Base-by-base conservation (phyloP, 2,113 vertebrate species). In the Eubucco bourcierii region DNA sequence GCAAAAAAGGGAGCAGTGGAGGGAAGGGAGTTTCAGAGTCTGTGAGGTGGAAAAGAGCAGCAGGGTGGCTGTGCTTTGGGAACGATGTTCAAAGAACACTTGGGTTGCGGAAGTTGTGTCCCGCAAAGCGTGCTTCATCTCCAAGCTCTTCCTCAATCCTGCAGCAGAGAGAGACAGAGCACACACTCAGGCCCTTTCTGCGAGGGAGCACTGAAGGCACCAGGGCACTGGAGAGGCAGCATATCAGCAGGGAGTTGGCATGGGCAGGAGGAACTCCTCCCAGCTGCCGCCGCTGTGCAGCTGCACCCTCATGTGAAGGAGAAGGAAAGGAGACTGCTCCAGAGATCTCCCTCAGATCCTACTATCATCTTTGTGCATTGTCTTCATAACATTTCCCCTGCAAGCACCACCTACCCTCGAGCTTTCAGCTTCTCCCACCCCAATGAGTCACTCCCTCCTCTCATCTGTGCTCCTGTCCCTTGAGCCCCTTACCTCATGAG, bases 101-200 rank as follows among this genome's bases (percentile, higher is more conserved):
- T 79, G 99, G 99, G 85, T 99, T 99, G 88, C 99, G 98, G 65
- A 99, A 99, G 97, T 99, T 99, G 96, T 99, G 98, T 90, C 99
- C 99, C 0, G 99, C 99, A 52, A 98, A 99, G 92, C 97, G 99
- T 72, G 99, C 99, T 97, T 99, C 98, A 2, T 98, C 98, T 0
- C 98, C 99, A 74, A 99, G 96, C 94, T 99, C 98, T 91, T 99
- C 99, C 93, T 99, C 99, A 94, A 99, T 99, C 97, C 99, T 99
- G 97, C 95, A 80, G 86, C 85, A 94, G 16, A 92, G 28, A 95
- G 21, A 92, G 28, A 95, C 33, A 84, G 29, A 78, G 72, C 17
- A 59, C 15, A 16, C 15, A 16, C 1, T 93, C 64, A 91, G 79
- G 65, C 25, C 33, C 28, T 74, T 63, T 72, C 19, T 47, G 60